A percentile compares a stretch with the other conserved stretches of the same genome.
phyloP scores from a whole-genome alignment of 2,888 invertebrate genomes.

The Lasius platythorax region DNA sequence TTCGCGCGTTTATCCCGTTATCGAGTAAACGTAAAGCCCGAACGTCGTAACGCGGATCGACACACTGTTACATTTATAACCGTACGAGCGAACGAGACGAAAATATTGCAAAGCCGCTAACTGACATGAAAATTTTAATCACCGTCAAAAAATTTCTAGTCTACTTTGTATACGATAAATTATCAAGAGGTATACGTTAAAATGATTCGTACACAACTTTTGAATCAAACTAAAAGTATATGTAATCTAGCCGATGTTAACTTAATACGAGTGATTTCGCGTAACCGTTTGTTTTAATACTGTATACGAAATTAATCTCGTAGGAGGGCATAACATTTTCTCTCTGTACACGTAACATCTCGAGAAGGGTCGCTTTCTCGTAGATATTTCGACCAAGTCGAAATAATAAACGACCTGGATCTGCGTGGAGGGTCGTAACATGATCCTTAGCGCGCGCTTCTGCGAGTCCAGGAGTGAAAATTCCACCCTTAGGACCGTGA shows the following conservation, averaged over 20 bases:
- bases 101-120: slow-evolving; percentile 38
- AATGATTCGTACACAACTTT: background rate
- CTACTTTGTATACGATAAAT: slow-evolving; percentile 43
- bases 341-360: background rate
- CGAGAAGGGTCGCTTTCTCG: slow-evolving; percentile 26
- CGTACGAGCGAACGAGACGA: slow-evolving; percentile 28
- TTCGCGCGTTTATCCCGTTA: slow-evolving; percentile 55
- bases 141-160: slow-evolving; percentile 29
- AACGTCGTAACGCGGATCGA: slow-evolving; percentile 48
- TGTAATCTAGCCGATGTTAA: background rate
- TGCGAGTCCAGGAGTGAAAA: slow-evolving; percentile 53
- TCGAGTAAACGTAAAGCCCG: slow-evolving; percentile 48
- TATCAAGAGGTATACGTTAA: background rate
- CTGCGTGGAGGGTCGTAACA: slow-evolving; percentile 68
- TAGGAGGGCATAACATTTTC: slow-evolving; percentile 3
- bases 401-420: slow-evolving; percentile 73
- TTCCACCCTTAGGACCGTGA: slow-evolving; percentile 74
- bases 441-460: slow-evolving; percentile 68
- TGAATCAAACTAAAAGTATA: slow-evolving; percentile 2
- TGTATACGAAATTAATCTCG: slow-evolving; percentile 13
- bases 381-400: slow-evolving; percentile 65
- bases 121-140: slow-evolving; percentile 49
- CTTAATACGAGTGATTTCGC: slow-evolving; percentile 3
- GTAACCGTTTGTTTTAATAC: slow-evolving; percentile 24
- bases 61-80: slow-evolving; percentile 48